phyloP scores from a whole-genome alignment of 2,888 invertebrate genomes.

The Lasioglossum pauxillum region DNA sequence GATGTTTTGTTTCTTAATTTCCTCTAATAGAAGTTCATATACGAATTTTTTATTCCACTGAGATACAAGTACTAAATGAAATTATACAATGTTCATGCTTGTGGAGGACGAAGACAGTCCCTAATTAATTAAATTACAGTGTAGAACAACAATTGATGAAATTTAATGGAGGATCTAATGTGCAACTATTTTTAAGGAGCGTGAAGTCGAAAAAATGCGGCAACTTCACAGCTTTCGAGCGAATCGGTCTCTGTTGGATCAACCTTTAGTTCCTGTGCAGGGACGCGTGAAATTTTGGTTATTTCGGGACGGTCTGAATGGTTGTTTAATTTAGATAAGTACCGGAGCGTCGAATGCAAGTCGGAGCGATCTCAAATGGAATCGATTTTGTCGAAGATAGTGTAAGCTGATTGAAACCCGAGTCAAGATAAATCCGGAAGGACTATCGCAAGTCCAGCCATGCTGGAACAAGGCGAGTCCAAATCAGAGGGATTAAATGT shows the following conservation, averaged over 20 bases:
- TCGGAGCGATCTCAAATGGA: neutral
- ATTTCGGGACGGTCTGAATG: neutral
- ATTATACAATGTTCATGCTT: neutral
- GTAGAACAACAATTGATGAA: too few relatives aligned
- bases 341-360: neutral
- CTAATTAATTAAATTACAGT: neutral
- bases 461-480: constrained; percentile 6
- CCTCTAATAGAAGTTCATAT: neutral
- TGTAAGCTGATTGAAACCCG: constrained; percentile 31
- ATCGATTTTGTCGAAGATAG: constrained; percentile 18
- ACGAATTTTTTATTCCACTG: neutral
- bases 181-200: too few relatives aligned
- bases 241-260: neutral
- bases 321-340: constrained; percentile 5
- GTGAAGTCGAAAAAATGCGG: neutral
- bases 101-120: neutral
- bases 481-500: constrained; percentile 54
- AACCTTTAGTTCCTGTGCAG: neutral
- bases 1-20: neutral
- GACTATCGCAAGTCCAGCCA: constrained; percentile 31
- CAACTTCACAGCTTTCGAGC: neutral
- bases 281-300: constrained; percentile 1
- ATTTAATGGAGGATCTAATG: too few relatives aligned
- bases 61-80: neutral
- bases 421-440: constrained; percentile 46